phyloP scores from a whole-genome alignment of 2,888 invertebrate species.

The Callyntrura guangdongensis region DNA sequence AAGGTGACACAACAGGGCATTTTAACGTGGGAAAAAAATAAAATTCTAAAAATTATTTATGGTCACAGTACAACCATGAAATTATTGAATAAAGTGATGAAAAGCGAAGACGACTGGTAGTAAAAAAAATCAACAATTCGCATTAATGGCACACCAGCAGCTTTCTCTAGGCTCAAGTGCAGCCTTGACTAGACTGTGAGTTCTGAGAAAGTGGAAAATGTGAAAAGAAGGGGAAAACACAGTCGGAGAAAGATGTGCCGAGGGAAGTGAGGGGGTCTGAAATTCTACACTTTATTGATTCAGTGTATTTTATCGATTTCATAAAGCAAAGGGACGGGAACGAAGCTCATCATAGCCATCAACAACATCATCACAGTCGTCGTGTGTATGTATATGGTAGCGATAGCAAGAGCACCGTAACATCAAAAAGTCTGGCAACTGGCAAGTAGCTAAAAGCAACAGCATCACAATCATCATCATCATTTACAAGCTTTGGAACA shows the following conservation, averaged over 20 bases:
- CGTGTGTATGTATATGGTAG: background rate
- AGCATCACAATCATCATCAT: constrained; percentile 56
- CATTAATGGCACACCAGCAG: background rate
- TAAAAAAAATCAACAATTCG: constrained; percentile 20
- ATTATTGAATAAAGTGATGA: constrained; percentile 9
- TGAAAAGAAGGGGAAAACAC: constrained; percentile 18
- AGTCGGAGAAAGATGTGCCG: constrained; percentile 48
- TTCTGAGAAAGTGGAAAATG: constrained; percentile 46
- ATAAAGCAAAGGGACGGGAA: constrained; percentile 55
- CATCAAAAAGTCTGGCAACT: constrained; percentile 11
- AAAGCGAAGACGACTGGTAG: background rate
- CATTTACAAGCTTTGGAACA: background rate
- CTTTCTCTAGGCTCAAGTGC: constrained; percentile 4
- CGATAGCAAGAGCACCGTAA: background rate
- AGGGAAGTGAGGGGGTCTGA: constrained; percentile 47
- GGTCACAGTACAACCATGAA: background rate
- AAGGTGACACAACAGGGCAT: constrained; percentile 77
- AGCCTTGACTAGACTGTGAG: constrained; percentile 75
- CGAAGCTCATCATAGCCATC: constrained; percentile 62
- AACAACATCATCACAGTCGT: background rate
- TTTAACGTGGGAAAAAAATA: constrained; percentile 26
- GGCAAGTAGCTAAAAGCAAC: constrained; percentile 60
- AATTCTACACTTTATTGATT: constrained; percentile 75
- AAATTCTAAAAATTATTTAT: constrained; percentile 52
- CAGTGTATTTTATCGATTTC: constrained; percentile 78